phyloP scores from a whole-genome alignment of 2,797 vertebrate genomes.

The Nothura maculosa region DNA sequence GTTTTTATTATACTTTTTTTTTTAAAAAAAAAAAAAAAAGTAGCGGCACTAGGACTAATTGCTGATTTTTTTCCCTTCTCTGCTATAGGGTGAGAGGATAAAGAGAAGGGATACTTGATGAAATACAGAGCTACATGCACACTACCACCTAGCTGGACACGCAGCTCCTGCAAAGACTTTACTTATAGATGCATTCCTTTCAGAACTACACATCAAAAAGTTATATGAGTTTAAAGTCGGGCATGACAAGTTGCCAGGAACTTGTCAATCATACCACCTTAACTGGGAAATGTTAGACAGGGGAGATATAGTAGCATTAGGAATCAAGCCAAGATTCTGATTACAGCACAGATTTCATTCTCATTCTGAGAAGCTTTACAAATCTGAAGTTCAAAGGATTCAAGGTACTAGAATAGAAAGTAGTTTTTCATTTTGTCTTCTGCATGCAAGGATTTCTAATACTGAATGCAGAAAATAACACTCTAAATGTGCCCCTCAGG shows the following conservation, averaged over 20 bases:
- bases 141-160: not conserved
- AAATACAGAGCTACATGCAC: not conserved
- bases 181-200: not conserved
- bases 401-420: not conserved
- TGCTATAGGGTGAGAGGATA: no score
- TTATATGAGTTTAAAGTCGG: not conserved
- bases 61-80: not conserved
- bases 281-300: not conserved
- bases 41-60: not conserved
- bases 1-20: not conserved
- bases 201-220: not conserved
- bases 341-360: not conserved
- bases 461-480: not conserved
- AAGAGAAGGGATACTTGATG: not conserved
- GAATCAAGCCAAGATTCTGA: not conserved
- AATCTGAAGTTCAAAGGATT: not conserved
- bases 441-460: not conserved
- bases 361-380: not conserved
- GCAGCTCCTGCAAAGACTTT: not conserved
- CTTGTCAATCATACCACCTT: not conserved
- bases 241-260: not conserved
- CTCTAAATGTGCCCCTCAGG: not conserved
- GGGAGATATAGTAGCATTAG: not conserved
- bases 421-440: not conserved
- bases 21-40: no score